Evolutionary conservation across 2,113 vertebrate species (phyloP), one percentile per base, ranked within the genome.

Genomic region (Fregetta grallaria): DNA sequence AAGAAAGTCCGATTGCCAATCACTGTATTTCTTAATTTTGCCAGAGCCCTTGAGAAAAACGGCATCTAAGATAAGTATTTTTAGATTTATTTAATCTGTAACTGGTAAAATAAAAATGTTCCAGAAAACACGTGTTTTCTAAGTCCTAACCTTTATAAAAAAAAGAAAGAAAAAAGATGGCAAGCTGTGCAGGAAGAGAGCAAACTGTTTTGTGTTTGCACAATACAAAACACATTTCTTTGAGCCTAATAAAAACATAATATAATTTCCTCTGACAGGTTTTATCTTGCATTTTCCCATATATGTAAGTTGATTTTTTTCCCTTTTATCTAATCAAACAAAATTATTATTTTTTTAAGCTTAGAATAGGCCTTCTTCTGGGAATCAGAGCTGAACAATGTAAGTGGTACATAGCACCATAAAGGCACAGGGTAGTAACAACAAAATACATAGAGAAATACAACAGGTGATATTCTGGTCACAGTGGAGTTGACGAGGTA

Each of bases 251-350:
- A 92, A 92, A 94, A 91, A 49, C 76, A 84, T 77, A 91, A 65
- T 70, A 94, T 79, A 45, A 95, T 82, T 96, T 96, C 94, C 89
- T 94, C 76, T 87, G 49, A 72, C 94, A 95, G 18, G 73, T 76
- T 94, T 97, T 90, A 87, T 95, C 86, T 95, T 94, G 49, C 15
- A 66, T 89, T 95, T 95, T 95, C 94, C 94, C 86, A 94, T 92
- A 92, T 84, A 71, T 65, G 10, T 58, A 47, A 70, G 76, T 34
- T 75, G 53, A 8, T 42, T 61, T 86, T 83, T 70, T 62, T 8
- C 7, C 15, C 44, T 81, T 94, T 94, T 81, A 93, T 81, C 47
- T 87, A 94, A 89, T 80, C 9, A 90, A 90, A 81, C 20, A 11
- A 75, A 82, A 82, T 50, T 70, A 38, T 44, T 88, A 47, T 65